Base-by-base conservation (phyloP, 2,113 vertebrate species). In the Fulica atra region DNA sequence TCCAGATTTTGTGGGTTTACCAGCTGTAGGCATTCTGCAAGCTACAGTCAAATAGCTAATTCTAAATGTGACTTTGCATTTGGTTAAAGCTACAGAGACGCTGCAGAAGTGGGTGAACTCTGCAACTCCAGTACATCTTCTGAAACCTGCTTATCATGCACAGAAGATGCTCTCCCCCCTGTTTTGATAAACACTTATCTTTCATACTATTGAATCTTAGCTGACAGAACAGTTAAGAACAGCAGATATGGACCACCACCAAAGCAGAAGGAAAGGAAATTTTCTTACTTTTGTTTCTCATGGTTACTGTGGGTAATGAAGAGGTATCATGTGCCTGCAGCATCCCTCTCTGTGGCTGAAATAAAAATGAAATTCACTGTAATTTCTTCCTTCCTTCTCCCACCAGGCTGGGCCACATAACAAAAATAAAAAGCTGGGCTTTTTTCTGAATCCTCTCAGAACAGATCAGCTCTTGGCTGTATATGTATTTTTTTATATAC, bases 241-340 rank as follows among this genome's bases (percentile, higher is more conserved):
- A 81, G 57, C 33, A 74, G 44, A 66, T 4, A 71, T 2, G 82
- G 77, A 91, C 5, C 46, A 89, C 19, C 35, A 76, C 26, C 61
- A 79, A 86, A 91, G 86, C 21, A 93, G 51, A 87, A 18, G 9
- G 13, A 89, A 92, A 79, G 18, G 63, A 95, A 86, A 4, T 63
- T 68, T 64, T 94, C 98, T 98, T 95, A 99, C 99, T 63, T 98
- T 99, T 99, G 96, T 95, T 98, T 97, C 99, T 98, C 98, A 99
- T 98, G 16, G 98, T 99, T 95, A 99, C 99, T 4, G 98, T 98
- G 61, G 99, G 98, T 91, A 99, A 96, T 0, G 98, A 98, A 53
- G 98, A 98, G 5, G 98, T 98, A 91, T 99, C 99, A 3, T 98
- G 98, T 6, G 98, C 96, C 83, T 98, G 98, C 42, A 98, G 98